Evolutionary conservation across 2,113 vertebrate species (phyloP).

Genomic region (Percopsis transmontana): DNA sequence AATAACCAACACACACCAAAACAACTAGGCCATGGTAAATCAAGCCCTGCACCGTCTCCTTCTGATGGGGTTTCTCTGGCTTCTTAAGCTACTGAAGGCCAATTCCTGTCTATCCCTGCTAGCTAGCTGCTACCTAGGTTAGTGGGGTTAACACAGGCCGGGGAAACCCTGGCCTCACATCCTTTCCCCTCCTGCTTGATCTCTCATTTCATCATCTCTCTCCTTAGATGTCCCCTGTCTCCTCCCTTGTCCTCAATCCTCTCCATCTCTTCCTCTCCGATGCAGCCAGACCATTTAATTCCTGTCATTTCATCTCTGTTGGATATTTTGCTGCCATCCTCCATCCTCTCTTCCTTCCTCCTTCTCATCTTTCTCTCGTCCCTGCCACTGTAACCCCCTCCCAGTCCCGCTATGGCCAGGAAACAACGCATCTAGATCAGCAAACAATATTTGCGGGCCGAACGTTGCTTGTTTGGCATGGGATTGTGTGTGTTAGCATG

Average conservation of each 20-base stretch:
- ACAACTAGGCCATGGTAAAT: background rate
- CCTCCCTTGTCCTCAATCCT: slow-evolving; percentile 24
- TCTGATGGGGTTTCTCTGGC: slow-evolving; percentile 47
- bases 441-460: too few relatives aligned
- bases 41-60: background rate
- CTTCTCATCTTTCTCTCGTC: slow-evolving; percentile 64
- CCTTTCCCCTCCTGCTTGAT: slow-evolving; percentile 9
- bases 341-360: slow-evolving; percentile 57
- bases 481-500: background rate
- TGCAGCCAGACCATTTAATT: slow-evolving; percentile 36
- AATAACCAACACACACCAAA: too few relatives aligned
- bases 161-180: slow-evolving; percentile 26
- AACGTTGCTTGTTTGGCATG: background rate
- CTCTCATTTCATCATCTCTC: slow-evolving; percentile 5
- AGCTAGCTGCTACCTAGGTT: slow-evolving; percentile 59
- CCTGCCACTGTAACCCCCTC: slow-evolving; percentile 31
- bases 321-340: slow-evolving; percentile 62
- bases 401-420: slow-evolving; percentile 1
- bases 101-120: slow-evolving; percentile 38
- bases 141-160: slow-evolving; percentile 51
- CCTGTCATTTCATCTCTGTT: slow-evolving; percentile 46
- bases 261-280: slow-evolving; percentile 12
- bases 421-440: slow-evolving; percentile 25
- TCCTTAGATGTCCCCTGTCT: slow-evolving; percentile 1
- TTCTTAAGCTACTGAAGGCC: slow-evolving; percentile 41